These are phyloP conservation scores for Podarcis muralis DNA, from an alignment of 2,113 vertebrate species.

Conservation along the genomic window DNA sequence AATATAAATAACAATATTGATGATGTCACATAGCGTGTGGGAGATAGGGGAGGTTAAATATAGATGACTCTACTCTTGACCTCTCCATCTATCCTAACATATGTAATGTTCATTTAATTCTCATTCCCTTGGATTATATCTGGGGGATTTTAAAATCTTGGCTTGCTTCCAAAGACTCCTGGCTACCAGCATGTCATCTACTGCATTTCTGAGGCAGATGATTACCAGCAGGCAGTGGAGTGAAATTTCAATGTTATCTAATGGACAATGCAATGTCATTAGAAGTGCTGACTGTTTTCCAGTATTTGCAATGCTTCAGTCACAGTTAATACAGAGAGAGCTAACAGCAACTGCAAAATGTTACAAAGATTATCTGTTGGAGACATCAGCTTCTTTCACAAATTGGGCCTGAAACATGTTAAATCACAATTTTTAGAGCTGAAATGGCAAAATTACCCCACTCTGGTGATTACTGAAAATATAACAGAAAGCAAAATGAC, in stretches of 20 bases:
- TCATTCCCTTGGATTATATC: conserved; percentile 4
- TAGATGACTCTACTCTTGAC: neutral
- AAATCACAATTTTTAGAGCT: conserved; percentile 72
- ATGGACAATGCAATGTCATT: conserved; percentile 49
- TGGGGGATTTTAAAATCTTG: neutral
- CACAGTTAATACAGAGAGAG: conserved; percentile 31
- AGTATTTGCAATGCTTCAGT: conserved; percentile 34
- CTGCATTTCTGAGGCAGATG: neutral
- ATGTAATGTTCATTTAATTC: neutral
- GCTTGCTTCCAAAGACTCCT: neutral
- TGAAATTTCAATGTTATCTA: conserved; percentile 26
- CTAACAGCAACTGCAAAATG: conserved; percentile 53
- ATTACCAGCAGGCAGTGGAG: conserved; percentile 37
- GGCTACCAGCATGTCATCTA: conserved; percentile 5
- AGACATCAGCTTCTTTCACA: conserved; percentile 59
- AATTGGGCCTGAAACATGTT: conserved; percentile 70
- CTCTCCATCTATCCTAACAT: neutral
- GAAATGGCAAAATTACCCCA: conserved; percentile 79
- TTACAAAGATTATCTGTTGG: conserved; percentile 27
- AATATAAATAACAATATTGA: neutral
- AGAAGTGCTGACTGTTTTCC: conserved; percentile 27
- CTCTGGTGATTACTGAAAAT: conserved; percentile 76
- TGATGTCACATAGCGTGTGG: neutral
- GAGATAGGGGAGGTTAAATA: neutral
- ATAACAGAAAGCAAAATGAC: conserved; percentile 80